Base-by-base conservation (phyloP, 2,888 invertebrate species). In the Drepana falcataria region DNA sequence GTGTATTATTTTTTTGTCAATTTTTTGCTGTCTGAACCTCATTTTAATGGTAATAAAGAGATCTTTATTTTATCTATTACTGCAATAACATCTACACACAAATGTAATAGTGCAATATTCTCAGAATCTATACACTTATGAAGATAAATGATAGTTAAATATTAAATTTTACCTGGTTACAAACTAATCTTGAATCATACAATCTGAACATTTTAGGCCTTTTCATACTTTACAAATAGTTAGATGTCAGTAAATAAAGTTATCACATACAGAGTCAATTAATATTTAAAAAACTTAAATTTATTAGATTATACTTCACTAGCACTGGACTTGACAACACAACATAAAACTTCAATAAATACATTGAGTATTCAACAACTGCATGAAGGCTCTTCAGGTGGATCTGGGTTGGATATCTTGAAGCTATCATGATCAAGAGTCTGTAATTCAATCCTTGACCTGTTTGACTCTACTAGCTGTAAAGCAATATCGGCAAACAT, bases 401-500 rank as follows among this genome's bases (percentile, higher is more conserved):
- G 94, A 53, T 94, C 93, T 4, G 92, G 91, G 37, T 93, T 92
- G 48, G 94, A 92, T 69, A 95, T 94, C 82, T 95, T 95, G 74
- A 95, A 95, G 66, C 95, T 95, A 71, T 95, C 94, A 62, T 94
- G 93, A 64, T 96, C 95, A 80, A 96, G 92, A 5, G 94, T 94
- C 72, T 96, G 96, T 52, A 97, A 85, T 69, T 96, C 96, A 83
- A 96, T 93, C 69, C 95, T 92, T n/a, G 96, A 96, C 66, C 96
- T 91, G 75, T 96, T 97, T 35, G 95, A 93, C 68, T 95, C 95
- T 1, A 95, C 94, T 58, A 97, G 83, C 66, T 96, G 96, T 56
- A 92, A 91, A 6, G 97, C 96, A 77, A 98, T 97, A 70, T 97
- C 97, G 48, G 93, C 91, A 79, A 98, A 98, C 98, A 98, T 98